Conservation (phyloP, 2,888 invertebrate species). For the Melieria crassipennis region DNA sequence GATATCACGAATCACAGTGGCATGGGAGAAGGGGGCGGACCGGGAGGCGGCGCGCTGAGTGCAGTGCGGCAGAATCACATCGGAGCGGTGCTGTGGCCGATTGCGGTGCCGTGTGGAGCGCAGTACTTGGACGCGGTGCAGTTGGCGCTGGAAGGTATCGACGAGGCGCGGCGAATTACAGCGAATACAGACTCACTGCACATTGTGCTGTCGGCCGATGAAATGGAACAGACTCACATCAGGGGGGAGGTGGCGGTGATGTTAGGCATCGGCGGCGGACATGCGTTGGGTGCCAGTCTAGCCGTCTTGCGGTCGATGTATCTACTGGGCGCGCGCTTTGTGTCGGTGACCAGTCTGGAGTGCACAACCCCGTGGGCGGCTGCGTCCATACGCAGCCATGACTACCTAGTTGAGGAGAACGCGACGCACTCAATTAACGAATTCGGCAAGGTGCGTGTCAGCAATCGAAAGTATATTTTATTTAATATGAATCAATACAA, state of each 20-base stretch:
- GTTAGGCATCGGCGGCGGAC: constrained; percentile 75
- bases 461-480: not conserved
- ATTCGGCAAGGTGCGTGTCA: constrained; percentile 63
- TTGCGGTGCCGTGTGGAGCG: constrained; percentile 70
- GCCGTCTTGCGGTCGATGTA: constrained; percentile 74
- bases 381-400: constrained; percentile 59
- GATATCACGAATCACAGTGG: constrained; percentile 48
- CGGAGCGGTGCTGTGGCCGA: constrained; percentile 66
- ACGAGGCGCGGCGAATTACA: constrained; percentile 72
- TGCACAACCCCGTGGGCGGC: constrained; percentile 75
- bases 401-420: constrained; percentile 62
- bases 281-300: constrained; percentile 74
- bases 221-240: constrained; percentile 71
- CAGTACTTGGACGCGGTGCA: constrained; percentile 75
- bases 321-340: constrained; percentile 72
- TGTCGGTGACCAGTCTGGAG: constrained; percentile 73
- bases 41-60: constrained; percentile 51
- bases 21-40: constrained; percentile 54
- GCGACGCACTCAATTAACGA: constrained; percentile 63
- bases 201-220: constrained; percentile 69
- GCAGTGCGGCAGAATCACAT: constrained; percentile 68
- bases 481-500: not conserved
- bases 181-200: constrained; percentile 68
- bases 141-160: constrained; percentile 74
- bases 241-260: constrained; percentile 72